phyloP scores from a whole-genome alignment of 2,113 vertebrate species.

The Neodontobutis hainanensis region DNA sequence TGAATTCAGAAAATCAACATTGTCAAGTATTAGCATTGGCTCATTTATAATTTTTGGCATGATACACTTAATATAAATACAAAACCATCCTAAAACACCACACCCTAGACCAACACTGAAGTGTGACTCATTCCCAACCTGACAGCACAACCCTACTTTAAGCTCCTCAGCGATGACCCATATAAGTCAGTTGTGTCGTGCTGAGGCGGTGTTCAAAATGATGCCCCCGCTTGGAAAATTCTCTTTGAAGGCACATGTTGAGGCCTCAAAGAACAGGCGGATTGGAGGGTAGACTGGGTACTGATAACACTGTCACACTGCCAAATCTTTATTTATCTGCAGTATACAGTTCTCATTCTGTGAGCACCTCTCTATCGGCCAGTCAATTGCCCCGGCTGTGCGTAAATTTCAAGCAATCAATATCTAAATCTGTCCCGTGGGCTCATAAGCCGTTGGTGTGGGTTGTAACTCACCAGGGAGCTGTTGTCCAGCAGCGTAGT shows the following conservation, averaged over 20 bases:
- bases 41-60: too few species aligned
- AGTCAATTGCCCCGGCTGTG: slow-evolving; percentile 32
- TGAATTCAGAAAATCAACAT: not conserved
- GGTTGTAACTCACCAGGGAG: slow-evolving; percentile 78
- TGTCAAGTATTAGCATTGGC: too few species aligned
- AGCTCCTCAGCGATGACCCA: slow-evolving; percentile 69
- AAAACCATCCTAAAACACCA: slow-evolving; percentile 30
- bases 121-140: slow-evolving; percentile 46
- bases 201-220: slow-evolving; percentile 62
- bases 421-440: slow-evolving; percentile 25
- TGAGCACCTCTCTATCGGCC: slow-evolving; percentile 15
- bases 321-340: slow-evolving; percentile 49
- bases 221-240: slow-evolving; percentile 63
- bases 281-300: slow-evolving; percentile 25
- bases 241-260: slow-evolving; percentile 69
- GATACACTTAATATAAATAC: too few species aligned
- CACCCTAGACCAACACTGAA: slow-evolving; percentile 15
- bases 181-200: slow-evolving; percentile 69
- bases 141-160: slow-evolving; percentile 50
- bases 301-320: slow-evolving; percentile 43
- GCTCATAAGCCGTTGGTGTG: slow-evolving; percentile 10
- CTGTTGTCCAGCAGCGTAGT: slow-evolving; percentile 79
- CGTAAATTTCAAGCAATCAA: slow-evolving; percentile 40
- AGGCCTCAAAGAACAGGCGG: slow-evolving; percentile 47
- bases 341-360: slow-evolving; percentile 13